These are phyloP conservation scores for Myotis pilosus DNA, from an alignment of 2,797 vertebrate species.

Conservation along the genomic window DNA sequence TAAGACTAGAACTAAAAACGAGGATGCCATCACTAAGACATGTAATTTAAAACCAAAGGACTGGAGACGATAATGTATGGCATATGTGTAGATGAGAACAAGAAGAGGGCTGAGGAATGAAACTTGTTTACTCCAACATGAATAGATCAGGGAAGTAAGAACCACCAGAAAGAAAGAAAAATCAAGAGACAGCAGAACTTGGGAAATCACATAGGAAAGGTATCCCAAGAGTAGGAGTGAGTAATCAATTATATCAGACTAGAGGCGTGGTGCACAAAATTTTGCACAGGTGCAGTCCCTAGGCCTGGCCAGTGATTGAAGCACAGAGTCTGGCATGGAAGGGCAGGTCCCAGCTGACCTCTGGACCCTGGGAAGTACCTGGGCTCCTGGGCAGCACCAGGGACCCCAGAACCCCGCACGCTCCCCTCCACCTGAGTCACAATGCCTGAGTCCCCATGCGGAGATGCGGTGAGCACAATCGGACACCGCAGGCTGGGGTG, in stretches of 20 bases:
- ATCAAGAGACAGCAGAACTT: neutral
- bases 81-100: neutral
- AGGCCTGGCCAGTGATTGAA: too few species aligned
- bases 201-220: neutral
- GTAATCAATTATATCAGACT: neutral
- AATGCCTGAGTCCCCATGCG: too few species aligned
- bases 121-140: neutral
- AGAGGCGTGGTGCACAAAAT: too few species aligned
- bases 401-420: rapidly evolving
- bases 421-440: too few species aligned
- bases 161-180: neutral
- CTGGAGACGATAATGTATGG: neutral
- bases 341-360: too few species aligned
- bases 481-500: rapidly evolving
- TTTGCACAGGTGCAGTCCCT: too few species aligned
- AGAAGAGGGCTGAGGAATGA: neutral
- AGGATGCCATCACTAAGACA: neutral
- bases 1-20: neutral
- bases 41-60: neutral
- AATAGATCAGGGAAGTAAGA: neutral
- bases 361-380: too few species aligned
- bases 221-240: neutral
- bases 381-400: too few species aligned
- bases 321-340: too few species aligned
- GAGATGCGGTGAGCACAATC: too few species aligned